Percentiles rank a stretch among this genome's conserved stretches.
Evolutionary conservation across 2,113 vertebrate genomes (phyloP).

Genomic region (Osmerus mordax): DNA sequence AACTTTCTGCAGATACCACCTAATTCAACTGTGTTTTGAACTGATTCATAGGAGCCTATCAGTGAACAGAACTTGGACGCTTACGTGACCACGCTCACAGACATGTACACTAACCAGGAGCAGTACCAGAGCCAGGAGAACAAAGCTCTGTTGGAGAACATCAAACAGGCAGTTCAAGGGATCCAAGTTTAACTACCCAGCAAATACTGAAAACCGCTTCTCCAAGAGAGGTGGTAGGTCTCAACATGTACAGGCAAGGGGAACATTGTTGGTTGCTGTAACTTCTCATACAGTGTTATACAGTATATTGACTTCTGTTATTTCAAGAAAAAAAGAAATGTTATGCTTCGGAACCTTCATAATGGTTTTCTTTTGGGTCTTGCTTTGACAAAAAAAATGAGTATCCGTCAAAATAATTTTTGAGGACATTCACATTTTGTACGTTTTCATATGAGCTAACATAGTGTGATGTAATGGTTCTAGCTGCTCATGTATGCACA

Average conservation of each 20-base stretch:
- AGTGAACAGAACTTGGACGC: constrained; percentile 99
- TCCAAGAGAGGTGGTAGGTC: constrained; percentile 22
- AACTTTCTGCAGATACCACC: background rate
- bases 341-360: constrained; percentile 88
- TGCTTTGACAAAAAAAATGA: constrained; percentile 87
- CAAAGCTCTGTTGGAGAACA: constrained; percentile 98
- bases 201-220: constrained; percentile 69
- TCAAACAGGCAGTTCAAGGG: constrained; percentile 99
- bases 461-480: constrained; percentile 95
- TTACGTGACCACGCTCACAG: constrained; percentile 98
- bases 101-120: constrained; percentile 98
- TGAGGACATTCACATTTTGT: constrained; percentile 98
- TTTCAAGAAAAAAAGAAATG: constrained; percentile 74
- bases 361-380: constrained; percentile 79
- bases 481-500: constrained; percentile 98
- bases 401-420: constrained; percentile 90
- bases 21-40: constrained; percentile 22
- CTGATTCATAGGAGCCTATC: constrained; percentile 87
- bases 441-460: constrained; percentile 98
- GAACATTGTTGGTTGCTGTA: constrained; percentile 84
- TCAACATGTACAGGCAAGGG: constrained; percentile 42
- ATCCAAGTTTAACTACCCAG: constrained; percentile 92
- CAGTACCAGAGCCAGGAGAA: constrained; percentile 99
- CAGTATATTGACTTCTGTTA: constrained; percentile 83
- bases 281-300: constrained; percentile 88